phyloP scores from a whole-genome alignment of 2,888 invertebrate species.

The Shargacucullia verbasci region DNA sequence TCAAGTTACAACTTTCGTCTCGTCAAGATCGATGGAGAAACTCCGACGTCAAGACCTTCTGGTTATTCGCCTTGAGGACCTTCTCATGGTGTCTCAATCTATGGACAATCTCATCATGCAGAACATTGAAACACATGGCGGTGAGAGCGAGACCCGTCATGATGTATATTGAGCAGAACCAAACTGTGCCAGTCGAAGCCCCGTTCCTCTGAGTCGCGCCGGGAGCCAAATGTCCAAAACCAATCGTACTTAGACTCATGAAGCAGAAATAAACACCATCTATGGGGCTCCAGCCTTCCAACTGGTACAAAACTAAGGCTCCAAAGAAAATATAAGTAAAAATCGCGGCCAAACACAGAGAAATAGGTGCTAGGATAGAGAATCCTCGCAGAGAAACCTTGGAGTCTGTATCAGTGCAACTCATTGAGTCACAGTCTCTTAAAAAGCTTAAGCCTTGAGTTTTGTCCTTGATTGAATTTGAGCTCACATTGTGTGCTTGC shows the following conservation, averaged over 20 bases:
- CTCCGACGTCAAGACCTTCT: constrained; percentile 82
- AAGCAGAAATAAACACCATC: constrained; percentile 98
- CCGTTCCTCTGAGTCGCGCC: constrained; percentile 89
- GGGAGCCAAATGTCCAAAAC: constrained; percentile 96
- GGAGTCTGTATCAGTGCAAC: constrained; percentile 91
- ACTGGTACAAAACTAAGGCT: constrained; percentile 95
- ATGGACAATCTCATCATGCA: constrained; percentile 96
- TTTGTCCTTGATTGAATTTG: constrained; percentile 83
- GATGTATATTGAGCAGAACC: constrained; percentile 97
- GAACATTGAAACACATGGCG: constrained; percentile 97
- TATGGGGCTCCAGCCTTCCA: constrained; percentile 97
- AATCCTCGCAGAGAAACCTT: constrained; percentile 92
- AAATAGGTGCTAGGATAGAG: constrained; percentile 96
- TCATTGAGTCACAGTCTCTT: constrained; percentile 87
- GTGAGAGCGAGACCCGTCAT: constrained; percentile 96
- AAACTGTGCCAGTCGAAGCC: constrained; percentile 91
- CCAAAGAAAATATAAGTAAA: constrained; percentile 97
- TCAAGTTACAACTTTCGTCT: constrained; percentile 80
- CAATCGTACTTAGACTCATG: constrained; percentile 97
- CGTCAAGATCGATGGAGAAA: constrained; percentile 86
- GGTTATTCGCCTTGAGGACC: constrained; percentile 74
- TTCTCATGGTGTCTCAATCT: constrained; percentile 91
- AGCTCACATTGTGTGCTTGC: constrained; percentile 83
- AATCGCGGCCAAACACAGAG: constrained; percentile 96
- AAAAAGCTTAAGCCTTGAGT: constrained; percentile 80